Evolutionary conservation across 1,140 invertebrate species (phyloP), one percentile per base, ranked within the genome.

Genomic region (Pseudomyrmex sp.): DNA sequence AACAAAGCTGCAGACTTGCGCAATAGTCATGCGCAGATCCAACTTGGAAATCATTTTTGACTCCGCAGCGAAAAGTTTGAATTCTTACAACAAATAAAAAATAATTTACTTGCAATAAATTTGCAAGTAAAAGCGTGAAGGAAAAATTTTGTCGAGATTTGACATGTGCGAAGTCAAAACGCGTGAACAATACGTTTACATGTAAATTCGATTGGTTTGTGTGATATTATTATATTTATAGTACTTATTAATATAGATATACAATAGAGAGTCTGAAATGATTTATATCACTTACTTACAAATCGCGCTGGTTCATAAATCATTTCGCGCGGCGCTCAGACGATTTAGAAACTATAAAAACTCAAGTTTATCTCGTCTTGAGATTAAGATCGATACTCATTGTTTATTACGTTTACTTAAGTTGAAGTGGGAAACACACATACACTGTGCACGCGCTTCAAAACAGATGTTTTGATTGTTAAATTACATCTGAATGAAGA

Each of bases 271-370:
- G 65, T 77, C 61, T 50, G 58, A n/a, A 58, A 89, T 59, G 77
- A 35, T 35, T 35, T 77, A 84, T 84, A 84, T 77, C 68, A 85
- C 58, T 86, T 62, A 85, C 58, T 84, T 80, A 83, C 80, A 84
- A 86, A 85, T n/a, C 23, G 77, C 70, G 23, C 13, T 10, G 61
- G 85, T 89, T 84, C 87, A 89, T 86, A 89, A 89, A 89, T 89
- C 82, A 84, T 35, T 44, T 44, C 2, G 3, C 20, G 35, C 35
- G 35, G 5, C 65, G 20, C 13, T 65, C 59, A 70, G 63, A 88
- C 87, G 82, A 88, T 88, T 88, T 88, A 88, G 61, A 52, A 74
- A 68, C 72, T 35, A 35, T 7, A 59, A 87, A 84, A 79, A 84
- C 79, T 87, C 48, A 26, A 58, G 46, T 23, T 61, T 73, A 69